Conservation (phyloP, 2,113 vertebrate genomes). For the Otocyon megalotis region DNA sequence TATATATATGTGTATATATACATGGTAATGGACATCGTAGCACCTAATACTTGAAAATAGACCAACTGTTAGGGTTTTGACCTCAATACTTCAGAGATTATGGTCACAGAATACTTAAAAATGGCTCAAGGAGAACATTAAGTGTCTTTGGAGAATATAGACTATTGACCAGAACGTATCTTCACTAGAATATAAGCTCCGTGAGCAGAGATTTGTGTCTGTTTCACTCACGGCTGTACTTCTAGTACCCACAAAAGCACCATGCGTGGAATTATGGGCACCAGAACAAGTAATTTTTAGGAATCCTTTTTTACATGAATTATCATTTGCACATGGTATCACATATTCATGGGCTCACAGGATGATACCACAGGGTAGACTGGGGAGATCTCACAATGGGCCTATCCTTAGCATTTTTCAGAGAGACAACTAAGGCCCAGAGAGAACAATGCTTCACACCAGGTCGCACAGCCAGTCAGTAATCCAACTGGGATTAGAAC, state of each 20-base stretch:
- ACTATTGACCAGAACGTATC: background rate
- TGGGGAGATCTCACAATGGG: background rate
- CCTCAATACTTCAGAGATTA: constrained; percentile 50
- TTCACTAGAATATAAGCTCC: constrained; percentile 4
- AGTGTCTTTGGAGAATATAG: constrained; percentile 25
- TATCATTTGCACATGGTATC: background rate
- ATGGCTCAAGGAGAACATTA: background rate
- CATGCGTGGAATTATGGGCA: background rate
- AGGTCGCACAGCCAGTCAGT: constrained; percentile 27
- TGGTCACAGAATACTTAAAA: background rate
- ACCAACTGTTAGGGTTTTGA: background rate
- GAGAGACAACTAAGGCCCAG: constrained; percentile 1
- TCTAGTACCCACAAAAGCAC: background rate
- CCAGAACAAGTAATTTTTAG: background rate
- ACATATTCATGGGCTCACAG: background rate
- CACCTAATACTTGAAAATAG: constrained; percentile 19
- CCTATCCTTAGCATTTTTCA: background rate
- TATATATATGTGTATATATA: background rate
- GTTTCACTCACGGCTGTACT: background rate
- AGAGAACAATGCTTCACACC: background rate
- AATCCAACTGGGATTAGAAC: background rate
- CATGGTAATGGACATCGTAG: background rate
- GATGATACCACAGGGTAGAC: background rate
- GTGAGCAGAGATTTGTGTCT: background rate
- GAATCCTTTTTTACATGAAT: constrained; percentile 21